These are phyloP conservation scores for Aethes cnicana DNA, from an alignment of 2,888 invertebrate genomes.

Conservation along the genomic window DNA sequence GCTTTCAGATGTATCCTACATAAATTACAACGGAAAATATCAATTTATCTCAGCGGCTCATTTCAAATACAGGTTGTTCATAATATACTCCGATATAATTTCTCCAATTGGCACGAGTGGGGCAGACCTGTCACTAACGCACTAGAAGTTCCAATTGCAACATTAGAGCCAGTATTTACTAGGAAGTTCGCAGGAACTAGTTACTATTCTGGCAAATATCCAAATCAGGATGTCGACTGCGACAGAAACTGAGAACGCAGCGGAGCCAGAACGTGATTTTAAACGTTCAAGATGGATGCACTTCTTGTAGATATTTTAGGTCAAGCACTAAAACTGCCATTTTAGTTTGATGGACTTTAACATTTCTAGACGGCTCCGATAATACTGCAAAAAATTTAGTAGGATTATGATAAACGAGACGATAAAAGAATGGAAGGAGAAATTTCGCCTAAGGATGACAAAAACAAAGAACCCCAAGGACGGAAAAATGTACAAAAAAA, in stretches of 20 bases:
- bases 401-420: not conserved
- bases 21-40: too few species aligned
- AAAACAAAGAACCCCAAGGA: not conserved
- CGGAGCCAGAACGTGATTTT: constrained; percentile 27
- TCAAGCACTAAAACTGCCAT: constrained; percentile 3
- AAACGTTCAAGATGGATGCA: constrained; percentile 23
- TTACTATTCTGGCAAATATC: constrained; percentile 27
- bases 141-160: not conserved
- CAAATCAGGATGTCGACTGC: constrained; percentile 23
- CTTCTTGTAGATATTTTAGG: constrained; percentile 15
- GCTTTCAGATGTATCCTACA: too few species aligned
- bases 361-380: too few species aligned
- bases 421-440: not conserved
- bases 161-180: constrained; percentile 14
- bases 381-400: too few species aligned
- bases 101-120: not conserved
- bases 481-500: not conserved
- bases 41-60: too few species aligned
- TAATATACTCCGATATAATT: too few species aligned
- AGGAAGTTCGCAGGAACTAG: constrained; percentile 22
- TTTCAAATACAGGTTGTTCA: too few species aligned
- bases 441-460: not conserved
- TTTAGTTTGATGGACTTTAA: too few species aligned
- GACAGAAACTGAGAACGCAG: constrained; percentile 23
- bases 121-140: not conserved